These are phyloP conservation scores for Eremophila alpestris DNA, from an alignment of 2,797 vertebrate genomes.

Conservation along the genomic window DNA sequence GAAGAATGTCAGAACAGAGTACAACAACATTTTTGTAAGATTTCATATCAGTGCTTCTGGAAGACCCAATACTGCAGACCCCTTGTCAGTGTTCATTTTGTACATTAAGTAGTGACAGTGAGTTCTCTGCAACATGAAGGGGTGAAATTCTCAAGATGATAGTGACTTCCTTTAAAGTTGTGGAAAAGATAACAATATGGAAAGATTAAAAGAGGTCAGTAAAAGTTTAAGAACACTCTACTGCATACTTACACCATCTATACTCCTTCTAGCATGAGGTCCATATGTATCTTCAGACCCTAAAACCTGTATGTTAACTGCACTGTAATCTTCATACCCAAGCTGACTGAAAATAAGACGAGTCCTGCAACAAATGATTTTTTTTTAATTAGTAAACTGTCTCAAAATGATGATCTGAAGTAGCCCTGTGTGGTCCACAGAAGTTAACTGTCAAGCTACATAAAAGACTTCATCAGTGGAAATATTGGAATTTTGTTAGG, in stretches of 20 bases:
- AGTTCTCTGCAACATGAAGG: not conserved
- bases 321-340: conserved; percentile 83
- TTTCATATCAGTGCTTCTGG: not conserved
- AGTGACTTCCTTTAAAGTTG: conserved; percentile 40
- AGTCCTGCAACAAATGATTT: conserved; percentile 74
- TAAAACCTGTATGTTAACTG: conserved; percentile 85
- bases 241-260: conserved; percentile 73
- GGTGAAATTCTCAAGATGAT: conserved; percentile 45
- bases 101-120: not conserved
- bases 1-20: not conserved
- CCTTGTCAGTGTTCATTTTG: not conserved
- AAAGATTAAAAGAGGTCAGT: conserved; percentile 54
- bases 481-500: not conserved
- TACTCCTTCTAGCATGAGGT: conserved; percentile 71
- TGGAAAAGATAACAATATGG: conserved; percentile 29
- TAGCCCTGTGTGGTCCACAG: not conserved
- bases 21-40: not conserved
- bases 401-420: not conserved
- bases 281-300: conserved; percentile 88
- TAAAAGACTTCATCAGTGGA: not conserved
- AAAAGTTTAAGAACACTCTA: conserved; percentile 39
- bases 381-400: conserved; percentile 23
- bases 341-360: conserved; percentile 82
- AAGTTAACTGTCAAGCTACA: not conserved
- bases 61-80: not conserved